A percentile compares a stretch with the other conserved stretches of the same genome.
Conservation (phyloP, 1,140 invertebrate species). For the Metaphire vulgaris region DNA sequence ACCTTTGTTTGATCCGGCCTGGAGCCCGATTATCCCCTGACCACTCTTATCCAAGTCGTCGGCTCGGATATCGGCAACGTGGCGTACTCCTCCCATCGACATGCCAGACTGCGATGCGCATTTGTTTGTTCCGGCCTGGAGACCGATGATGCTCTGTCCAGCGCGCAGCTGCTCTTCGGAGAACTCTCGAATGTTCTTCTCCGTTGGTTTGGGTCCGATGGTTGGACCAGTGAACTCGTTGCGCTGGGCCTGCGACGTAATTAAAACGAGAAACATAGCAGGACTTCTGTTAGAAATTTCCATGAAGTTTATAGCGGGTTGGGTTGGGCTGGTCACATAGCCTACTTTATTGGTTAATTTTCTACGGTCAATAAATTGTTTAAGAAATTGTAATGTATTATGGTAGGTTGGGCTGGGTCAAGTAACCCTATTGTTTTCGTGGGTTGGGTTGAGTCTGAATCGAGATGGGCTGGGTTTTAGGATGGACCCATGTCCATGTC, state of each 20-base stretch:
- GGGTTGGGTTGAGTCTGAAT: too few relatives aligned
- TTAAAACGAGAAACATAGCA: not conserved
- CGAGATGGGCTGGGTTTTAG: not conserved
- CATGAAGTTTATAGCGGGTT: not conserved
- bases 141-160: constrained; percentile 65
- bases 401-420: too few relatives aligned
- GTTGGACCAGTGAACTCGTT: constrained; percentile 69
- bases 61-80: constrained; percentile 36
- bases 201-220: constrained; percentile 88
- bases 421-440: too few relatives aligned
- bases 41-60: constrained; percentile 54
- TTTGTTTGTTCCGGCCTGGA: constrained; percentile 88
- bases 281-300: not conserved
- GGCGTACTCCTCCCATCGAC: constrained; percentile 61
- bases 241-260: constrained; percentile 53
- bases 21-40: constrained; percentile 79
- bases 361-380: too few relatives aligned
- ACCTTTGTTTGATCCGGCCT: constrained; percentile 85
- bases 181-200: constrained; percentile 73
- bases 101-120: constrained; percentile 55
- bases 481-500: too few relatives aligned
- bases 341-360: too few relatives aligned
- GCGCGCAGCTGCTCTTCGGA: constrained; percentile 80
- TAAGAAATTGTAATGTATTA: too few relatives aligned
- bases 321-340: too few relatives aligned